Base-by-base conservation (phyloP, 2,113 vertebrate species). In the Passerina amoena region DNA sequence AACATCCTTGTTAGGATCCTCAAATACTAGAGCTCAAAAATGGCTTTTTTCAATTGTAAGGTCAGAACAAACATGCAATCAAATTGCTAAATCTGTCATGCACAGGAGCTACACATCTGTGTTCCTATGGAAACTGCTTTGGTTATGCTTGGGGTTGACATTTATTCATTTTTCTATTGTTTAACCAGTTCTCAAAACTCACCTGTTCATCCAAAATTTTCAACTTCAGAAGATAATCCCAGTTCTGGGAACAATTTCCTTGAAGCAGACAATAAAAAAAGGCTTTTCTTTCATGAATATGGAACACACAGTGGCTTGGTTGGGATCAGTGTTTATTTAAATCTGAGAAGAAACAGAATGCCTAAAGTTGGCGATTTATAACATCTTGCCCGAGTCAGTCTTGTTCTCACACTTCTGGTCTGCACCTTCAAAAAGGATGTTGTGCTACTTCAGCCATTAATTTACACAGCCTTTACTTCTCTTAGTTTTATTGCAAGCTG, bases 61-160 rank as follows among this genome's bases (percentile, higher is more conserved):
- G 96, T 97, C 91, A 91, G 89, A 94, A 96, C 69, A 97, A 97
- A 97, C 86, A 95, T 64, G 61, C 78, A 92, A 91, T 54, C 68
- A 78, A 70, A 88, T 66, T 70, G 60, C 91, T 94, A 88, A 90
- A 72, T 96, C 84, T 92, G 61, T 83, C 77, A 44, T 15, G 60
- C 77, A 77, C 44, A 53, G 82, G 48, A 87, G 53, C 81, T 70
- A 84, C 42, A 42, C 57, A 95, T 91, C 73, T 88, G 76, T n/a
- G 76, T 97, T 98, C 86, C 96, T 91, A 95, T 96, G 92, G 97
- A 95, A 98, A 97, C 94, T 1, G 9, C 42, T 61, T 82, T 31
- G 63, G 75, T 94, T 92, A 31, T 56, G 40, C 78, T 48, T 37
- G 60, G 60, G n/a, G 12, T 60, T 94, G 75, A 86, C 81, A 96